Conservation (phyloP, 2,113 vertebrate species). For the Tragelaphus strepsiceros region DNA sequence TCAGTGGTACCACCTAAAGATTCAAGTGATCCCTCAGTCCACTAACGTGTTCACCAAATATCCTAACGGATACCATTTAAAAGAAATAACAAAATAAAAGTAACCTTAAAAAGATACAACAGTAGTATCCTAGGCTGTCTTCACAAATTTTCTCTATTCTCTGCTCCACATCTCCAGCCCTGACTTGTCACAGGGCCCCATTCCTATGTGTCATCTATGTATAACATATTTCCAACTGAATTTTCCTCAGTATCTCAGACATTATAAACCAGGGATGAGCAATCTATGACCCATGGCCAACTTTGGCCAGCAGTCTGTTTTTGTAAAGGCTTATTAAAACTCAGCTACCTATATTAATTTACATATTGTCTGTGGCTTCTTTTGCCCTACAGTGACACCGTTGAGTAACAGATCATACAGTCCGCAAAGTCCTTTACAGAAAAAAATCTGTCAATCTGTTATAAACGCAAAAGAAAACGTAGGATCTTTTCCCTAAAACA, state of each 20-base stretch:
- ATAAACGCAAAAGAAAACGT: conserved; percentile 13
- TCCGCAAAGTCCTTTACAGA: background rate
- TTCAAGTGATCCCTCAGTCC: background rate
- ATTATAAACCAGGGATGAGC: background rate
- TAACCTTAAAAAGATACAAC: background rate
- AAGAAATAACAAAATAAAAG: conserved; percentile 13
- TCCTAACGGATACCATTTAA: conserved; percentile 1
- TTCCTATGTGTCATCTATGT: background rate
- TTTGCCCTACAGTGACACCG: background rate
- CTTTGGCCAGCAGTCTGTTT: background rate
- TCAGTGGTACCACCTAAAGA: background rate
- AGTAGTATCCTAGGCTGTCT: background rate
- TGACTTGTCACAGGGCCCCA: background rate
- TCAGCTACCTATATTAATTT: background rate
- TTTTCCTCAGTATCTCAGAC: background rate
- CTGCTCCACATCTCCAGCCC: background rate
- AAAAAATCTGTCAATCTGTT: background rate
- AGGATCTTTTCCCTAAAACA: background rate
- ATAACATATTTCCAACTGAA: background rate
- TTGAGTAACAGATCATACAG: background rate
- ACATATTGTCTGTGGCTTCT: background rate
- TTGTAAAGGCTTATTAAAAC: conserved; percentile 17
- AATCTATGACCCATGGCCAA: background rate
- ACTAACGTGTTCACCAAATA: background rate
- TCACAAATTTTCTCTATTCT: background rate